These are phyloP conservation scores for Agrochola macilenta DNA, from an alignment of 2,888 invertebrate species.

Conservation along the genomic window DNA sequence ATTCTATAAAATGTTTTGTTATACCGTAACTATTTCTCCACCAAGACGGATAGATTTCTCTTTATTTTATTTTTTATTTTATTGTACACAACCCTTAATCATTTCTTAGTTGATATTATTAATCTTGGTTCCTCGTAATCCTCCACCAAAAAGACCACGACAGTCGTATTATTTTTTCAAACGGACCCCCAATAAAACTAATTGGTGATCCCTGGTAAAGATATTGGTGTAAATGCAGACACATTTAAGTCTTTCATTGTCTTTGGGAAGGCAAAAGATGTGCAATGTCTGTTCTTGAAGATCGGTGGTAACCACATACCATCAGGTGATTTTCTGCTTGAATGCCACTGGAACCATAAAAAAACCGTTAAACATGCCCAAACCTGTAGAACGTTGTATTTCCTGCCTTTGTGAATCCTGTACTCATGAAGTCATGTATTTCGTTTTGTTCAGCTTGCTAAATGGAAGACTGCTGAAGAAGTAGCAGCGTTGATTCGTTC, in stretches of 20 bases:
- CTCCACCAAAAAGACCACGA: no score
- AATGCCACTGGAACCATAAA: background rate
- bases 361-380: background rate
- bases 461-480: constrained; percentile 99
- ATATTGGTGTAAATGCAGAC: no score
- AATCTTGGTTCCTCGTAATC: no score
- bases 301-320: background rate
- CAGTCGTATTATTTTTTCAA: no score
- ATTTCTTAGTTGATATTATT: no score
- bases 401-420: background rate
- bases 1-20: background rate
- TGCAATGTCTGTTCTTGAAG: background rate
- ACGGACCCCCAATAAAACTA: no score
- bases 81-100: no score
- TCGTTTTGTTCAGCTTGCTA: constrained; percentile 93
- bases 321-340: background rate
- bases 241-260: background rate
- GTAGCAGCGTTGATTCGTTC: constrained; percentile 99
- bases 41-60: background rate
- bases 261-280: background rate
- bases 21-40: background rate
- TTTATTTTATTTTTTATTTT: no score
- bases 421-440: background rate
- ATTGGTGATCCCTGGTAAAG: no score
- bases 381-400: background rate